phyloP scores from a whole-genome alignment of 2,113 vertebrate species.

The Cephalopholis sonnerati region DNA sequence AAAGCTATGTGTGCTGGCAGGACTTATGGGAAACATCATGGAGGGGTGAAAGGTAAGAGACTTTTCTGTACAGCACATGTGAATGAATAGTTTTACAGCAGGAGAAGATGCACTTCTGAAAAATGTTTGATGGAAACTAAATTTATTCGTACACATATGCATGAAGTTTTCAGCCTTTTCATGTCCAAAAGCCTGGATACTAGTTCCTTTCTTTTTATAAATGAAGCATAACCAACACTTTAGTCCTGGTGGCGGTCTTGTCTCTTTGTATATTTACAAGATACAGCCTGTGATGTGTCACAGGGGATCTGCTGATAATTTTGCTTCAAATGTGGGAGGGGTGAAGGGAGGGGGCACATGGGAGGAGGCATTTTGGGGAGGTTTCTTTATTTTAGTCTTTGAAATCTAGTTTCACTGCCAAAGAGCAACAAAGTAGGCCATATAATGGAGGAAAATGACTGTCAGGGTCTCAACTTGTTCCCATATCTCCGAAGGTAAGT shows the following conservation, averaged over 20 bases:
- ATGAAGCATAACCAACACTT: neutral
- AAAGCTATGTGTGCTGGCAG: neutral
- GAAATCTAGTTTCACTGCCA: neutral
- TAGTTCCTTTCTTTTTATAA: neutral
- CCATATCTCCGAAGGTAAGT: conserved; percentile 78
- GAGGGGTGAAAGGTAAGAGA: conserved; percentile 61
- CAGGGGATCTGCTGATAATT: conserved; percentile 43
- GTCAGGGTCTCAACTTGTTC: conserved; percentile 52
- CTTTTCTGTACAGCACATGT: neutral
- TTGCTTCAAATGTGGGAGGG: conserved; percentile 62
- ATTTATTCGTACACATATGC: neutral
- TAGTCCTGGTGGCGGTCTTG: neutral
- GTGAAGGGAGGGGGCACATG: conserved; percentile 24
- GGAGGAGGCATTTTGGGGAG: conserved; percentile 45
- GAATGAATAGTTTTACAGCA: neutral
- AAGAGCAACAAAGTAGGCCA: neutral
- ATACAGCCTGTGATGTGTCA: conserved; percentile 43
- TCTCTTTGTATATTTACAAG: conserved; percentile 24
- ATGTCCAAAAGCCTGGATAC: neutral
- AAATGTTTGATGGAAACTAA: neutral
- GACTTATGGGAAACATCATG: conserved; percentile 30
- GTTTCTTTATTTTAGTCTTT: neutral
- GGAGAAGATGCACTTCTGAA: neutral
- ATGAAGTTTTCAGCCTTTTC: neutral
- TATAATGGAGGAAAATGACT: conserved; percentile 77